Base-by-base conservation (phyloP, 2,888 invertebrate species). In the Caenorhabditis sp. region DNA sequence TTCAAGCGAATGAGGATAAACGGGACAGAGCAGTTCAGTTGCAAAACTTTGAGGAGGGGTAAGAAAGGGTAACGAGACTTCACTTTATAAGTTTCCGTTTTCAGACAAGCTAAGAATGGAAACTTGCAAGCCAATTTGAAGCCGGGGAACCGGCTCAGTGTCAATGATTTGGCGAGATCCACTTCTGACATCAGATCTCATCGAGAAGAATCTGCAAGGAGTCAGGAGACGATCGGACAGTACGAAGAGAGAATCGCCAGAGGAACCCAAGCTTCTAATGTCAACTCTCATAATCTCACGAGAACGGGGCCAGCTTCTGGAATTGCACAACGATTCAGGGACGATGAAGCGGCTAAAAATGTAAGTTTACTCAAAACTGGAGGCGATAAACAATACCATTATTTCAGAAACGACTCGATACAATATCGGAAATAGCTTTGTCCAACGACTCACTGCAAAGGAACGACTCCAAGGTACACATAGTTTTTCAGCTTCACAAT, bases 401-500 rank as follows among this genome's bases (percentile, higher is more conserved):
- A 31, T 51, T 87, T 59, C 69, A 87, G 87, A 85, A 84, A 49
- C 81, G 74, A 16, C 72, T 87, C 2, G 87, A 85, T 68, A 85
- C 87, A 31, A 85, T 85, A n/a, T 87, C 87, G 19, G 80, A 85
- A 38, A 87, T 84, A 16, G 84, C 82, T 8, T 24, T 75, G 10
- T 85, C 87, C 2, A 81, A 49, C 12, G 87, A 83, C 16, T 74
- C 84, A 12, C 70, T 87, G 12, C 86, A 86, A 31, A 31, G 87
- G 31, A 87, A 87, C 35, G 87, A 87, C 61, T 87, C 87, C 5
- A 87, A 87, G 77, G 87, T 68, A 44, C n/a, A n/a, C n/a, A n/a
- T n/a, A n/a, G n/a, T n/a, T n/a, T n/a, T n/a, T n/a, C n/a, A n/a
- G n/a, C n/a, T n/a, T 22, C 22, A 68, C 31, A 12, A 16, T 47